phyloP scores from a whole-genome alignment of 2,113 vertebrate genomes.

The Oryzias javanicus region DNA sequence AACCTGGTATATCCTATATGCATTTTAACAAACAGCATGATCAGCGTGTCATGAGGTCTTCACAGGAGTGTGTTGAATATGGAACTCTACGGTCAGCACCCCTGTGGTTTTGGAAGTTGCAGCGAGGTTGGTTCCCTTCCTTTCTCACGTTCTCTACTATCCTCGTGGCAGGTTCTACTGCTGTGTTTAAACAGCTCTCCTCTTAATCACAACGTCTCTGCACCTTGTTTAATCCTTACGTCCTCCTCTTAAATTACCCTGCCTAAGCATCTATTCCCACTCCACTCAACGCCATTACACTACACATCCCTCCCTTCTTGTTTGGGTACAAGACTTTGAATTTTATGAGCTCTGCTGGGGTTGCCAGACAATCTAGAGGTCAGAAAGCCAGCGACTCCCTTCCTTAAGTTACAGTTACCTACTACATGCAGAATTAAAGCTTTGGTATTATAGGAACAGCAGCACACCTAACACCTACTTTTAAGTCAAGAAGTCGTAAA shows the following conservation, averaged over 20 bases:
- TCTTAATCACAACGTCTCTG: constrained; percentile 71
- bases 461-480: constrained; percentile 22
- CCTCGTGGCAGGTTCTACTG: constrained; percentile 59
- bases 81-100: constrained; percentile 38
- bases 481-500: too few relatives aligned
- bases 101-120: constrained; percentile 42
- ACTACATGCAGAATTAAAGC: constrained; percentile 43
- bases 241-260: constrained; percentile 75
- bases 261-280: constrained; percentile 64
- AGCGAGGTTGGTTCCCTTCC: constrained; percentile 24
- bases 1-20: constrained; percentile 48
- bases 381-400: constrained; percentile 50
- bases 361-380: constrained; percentile 49
- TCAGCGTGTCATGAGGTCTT: constrained; percentile 50
- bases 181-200: constrained; percentile 71
- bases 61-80: constrained; percentile 34
- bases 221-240: constrained; percentile 70
- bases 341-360: constrained; percentile 34
- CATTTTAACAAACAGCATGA: constrained; percentile 43
- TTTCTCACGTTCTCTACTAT: constrained; percentile 18
- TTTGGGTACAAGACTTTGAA: constrained; percentile 48
- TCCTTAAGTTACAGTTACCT: constrained; percentile 65
- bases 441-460: constrained; percentile 34
- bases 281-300: constrained; percentile 60
- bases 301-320: constrained; percentile 26